Base-by-base conservation (phyloP, 2,888 invertebrate genomes). In the Eristalinus sepulchralis region DNA sequence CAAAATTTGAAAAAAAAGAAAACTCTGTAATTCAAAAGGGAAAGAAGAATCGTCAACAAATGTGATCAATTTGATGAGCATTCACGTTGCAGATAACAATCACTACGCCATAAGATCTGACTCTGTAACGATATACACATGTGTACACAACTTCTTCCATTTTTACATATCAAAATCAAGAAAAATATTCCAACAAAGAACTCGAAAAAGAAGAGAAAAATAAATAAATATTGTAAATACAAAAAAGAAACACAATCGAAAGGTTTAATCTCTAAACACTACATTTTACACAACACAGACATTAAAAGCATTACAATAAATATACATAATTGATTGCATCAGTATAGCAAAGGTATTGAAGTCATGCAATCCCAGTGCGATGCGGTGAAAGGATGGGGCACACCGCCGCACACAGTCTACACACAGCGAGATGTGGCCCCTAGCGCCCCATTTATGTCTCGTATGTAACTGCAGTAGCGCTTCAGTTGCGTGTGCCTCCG, bases 201-300 rank as follows among this genome's bases (percentile, higher is more conserved):
- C 10, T 64, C 11, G 63, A 47, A 22, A 75, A 10, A 1, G 20
- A 55, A 57, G 63, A 73, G 4, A 34, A 57, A 60, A 53, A 10
- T 31, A 47, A 3, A 27, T 27, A 27, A 27, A 27, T 27, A n/a
- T n/a, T n/a, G n/a, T n/a, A n/a, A n/a, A n/a, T n/a, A n/a, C n/a
- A n/a, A 27, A 27, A 1, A 55, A 33, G 24, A 24, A 47, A 63
- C 5, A 55, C 36, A 47, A 62, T 5, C 5, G 72, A 68, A 55
- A 34, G 62, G 34, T 24, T n/a, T 84, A 77, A 82, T 85, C 85
- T 85, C 85, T 85, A 82, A 85, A 82, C 85, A 85, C 81, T 82
- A 78, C 66, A 82, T 64, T 77, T 73, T 70, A 82, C 76, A 85
- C 77, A 82, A 82, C 85, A 85, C 64, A 77, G 63, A 81, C 85